These are phyloP conservation scores for Andinoacara biseriatus DNA, from an alignment of 2,113 vertebrate genomes.

Conservation along the genomic window DNA sequence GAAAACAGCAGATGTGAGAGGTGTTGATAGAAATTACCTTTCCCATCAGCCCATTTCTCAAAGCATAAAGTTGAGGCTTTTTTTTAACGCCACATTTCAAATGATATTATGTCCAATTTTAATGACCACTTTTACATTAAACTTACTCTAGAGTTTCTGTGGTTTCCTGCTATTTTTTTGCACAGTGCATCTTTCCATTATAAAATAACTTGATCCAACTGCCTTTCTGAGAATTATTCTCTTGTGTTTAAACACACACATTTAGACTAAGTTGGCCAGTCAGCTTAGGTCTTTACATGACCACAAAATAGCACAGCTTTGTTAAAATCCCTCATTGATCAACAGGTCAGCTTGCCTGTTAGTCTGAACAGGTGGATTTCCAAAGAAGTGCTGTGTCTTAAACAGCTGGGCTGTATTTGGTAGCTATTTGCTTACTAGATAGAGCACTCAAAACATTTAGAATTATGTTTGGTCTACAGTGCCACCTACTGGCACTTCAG, in stretches of 20 bases:
- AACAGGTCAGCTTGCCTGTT: neutral
- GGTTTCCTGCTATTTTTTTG: neutral
- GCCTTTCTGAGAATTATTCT: neutral
- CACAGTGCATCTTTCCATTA: neutral
- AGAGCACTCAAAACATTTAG: neutral
- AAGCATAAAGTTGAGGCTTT: neutral
- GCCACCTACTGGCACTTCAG: constrained; percentile 37
- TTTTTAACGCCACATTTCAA: neutral
- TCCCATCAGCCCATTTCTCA: neutral
- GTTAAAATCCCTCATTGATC: neutral
- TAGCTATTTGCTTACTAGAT: neutral
- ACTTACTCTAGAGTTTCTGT: neutral
- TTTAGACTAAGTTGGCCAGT: neutral
- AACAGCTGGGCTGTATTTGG: neutral
- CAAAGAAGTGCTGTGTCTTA: neutral
- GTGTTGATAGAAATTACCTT: neutral
- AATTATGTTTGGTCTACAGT: constrained; percentile 28
- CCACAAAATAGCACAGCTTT: neutral
- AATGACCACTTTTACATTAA: neutral
- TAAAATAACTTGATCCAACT: neutral
- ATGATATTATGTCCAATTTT: neutral
- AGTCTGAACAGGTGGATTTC: neutral
- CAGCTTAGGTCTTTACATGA: neutral
- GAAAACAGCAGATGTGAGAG: neutral
- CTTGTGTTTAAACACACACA: neutral